These are phyloP conservation scores for Hippocampus barbouri DNA, from an alignment of 2,113 vertebrate species.

Conservation along the genomic window DNA sequence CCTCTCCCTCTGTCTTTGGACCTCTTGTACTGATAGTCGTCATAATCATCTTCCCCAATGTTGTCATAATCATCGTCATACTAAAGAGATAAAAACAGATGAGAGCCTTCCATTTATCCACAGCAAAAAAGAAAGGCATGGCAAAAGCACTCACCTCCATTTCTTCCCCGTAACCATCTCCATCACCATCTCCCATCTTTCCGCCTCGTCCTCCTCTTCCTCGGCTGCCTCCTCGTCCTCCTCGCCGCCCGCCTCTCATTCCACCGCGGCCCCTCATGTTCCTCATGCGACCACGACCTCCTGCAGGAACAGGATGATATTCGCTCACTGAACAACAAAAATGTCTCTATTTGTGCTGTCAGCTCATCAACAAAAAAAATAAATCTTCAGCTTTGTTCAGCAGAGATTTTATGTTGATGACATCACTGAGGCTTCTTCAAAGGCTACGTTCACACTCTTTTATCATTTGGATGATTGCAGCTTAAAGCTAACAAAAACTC, in stretches of 20 bases:
- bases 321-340: neutral
- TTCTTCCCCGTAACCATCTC: constrained; percentile 74
- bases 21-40: constrained; percentile 87
- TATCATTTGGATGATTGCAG: too few species aligned
- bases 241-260: constrained; percentile 79
- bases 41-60: constrained; percentile 81
- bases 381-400: neutral
- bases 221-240: constrained; percentile 74
- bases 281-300: constrained; percentile 78
- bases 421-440: neutral
- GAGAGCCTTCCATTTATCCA: neutral
- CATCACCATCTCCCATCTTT: constrained; percentile 77
- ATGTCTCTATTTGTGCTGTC: neutral
- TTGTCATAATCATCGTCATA: constrained; percentile 83
- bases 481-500: too few species aligned
- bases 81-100: constrained; percentile 47
- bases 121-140: too few species aligned
- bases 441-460: neutral
- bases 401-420: neutral
- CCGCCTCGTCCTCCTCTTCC: constrained; percentile 47
- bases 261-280: constrained; percentile 79
- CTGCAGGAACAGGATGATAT: constrained; percentile 48
- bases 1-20: constrained; percentile 83
- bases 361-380: neutral
- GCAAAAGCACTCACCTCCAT: constrained; percentile 61